Base-by-base conservation (phyloP, 2,113 vertebrate species). In the Lamprologus sp. region DNA sequence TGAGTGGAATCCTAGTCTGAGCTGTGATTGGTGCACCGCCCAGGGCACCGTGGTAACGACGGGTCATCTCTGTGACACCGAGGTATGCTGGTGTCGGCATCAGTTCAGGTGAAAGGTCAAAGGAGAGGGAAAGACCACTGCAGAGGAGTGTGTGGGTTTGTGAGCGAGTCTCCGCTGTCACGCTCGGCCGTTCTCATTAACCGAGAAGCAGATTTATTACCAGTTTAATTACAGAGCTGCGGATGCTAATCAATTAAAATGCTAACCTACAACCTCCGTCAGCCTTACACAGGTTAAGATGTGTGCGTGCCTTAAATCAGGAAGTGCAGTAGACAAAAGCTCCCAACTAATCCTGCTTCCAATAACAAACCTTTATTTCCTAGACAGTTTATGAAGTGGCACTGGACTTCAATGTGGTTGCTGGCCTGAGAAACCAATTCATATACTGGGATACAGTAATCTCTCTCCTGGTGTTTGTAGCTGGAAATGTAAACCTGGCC, bases 1-100 rank as follows among this genome's bases (percentile, higher is more conserved):
- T 12, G 86, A 89, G 92, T 42, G 79, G 90, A 90, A 92, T 93
- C 85, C 85, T 12, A 63, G 90, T 79, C 79, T 28, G 31, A 54
- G 83, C 68, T 7, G 17, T 87, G 88, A 95, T 95, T 96, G 96
- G 95, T 94, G 89, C 93, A 89, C 90, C 1, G 95, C 96, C 96
- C 45, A 35, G 87, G 95, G 94, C 70, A 84, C 40, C 35, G 58
- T 53, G 84, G 90, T 33, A 94, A 96, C 89, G 70, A 91, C 84
- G 79, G 89, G 93, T 95, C 90, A 92, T 91, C 89, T 56, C 82
- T 26, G 91, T 84, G 95, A 92, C 89, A 40, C 56, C 13, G 84
- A 93, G 92, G 92, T 96, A 96, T 95, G 94, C 92, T 51, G 92
- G 92, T 91, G 91, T 94, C 91, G 87, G 83, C 90, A 88, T 89